Conservation (phyloP, 53 echinoderm and acorn worm genomes). For the Crossaster papposus region DNA sequence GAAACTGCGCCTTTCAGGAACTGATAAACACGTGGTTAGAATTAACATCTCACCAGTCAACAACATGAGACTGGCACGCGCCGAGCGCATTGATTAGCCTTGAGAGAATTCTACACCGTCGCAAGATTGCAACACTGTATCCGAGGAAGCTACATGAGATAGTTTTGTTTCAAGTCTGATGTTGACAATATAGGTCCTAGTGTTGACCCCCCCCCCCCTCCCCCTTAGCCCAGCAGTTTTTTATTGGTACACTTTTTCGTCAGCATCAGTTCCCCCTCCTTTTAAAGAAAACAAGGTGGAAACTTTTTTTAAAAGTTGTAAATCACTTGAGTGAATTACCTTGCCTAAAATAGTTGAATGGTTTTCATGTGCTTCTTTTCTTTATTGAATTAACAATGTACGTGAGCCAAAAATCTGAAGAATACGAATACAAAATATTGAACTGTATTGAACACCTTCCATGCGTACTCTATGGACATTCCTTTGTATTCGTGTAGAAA, state of each 20-base stretch:
- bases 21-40: constrained; percentile 3
- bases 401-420: no score
- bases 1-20: not conserved
- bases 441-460: no score
- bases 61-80: constrained; percentile 38
- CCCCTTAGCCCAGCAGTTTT: no score
- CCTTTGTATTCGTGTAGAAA: no score
- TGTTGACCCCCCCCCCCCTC: no score
- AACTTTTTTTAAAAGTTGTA: no score
- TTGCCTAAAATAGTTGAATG: not conserved
- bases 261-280: no score
- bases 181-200: not conserved
- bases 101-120: constrained; percentile 12
- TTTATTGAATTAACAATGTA: not conserved
- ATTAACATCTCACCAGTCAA: constrained; percentile 6
- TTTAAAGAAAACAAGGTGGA: no score
- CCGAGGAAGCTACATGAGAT: not conserved
- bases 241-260: no score
- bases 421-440: no score
- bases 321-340: not conserved
- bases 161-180: not conserved
- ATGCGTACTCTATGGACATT: no score
- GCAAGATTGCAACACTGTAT: not conserved
- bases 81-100: constrained; percentile 12
- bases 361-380: not conserved